Evolutionary conservation across 2,797 vertebrate species (phyloP).

Genomic region (Ctenopoma kingsleyae): DNA sequence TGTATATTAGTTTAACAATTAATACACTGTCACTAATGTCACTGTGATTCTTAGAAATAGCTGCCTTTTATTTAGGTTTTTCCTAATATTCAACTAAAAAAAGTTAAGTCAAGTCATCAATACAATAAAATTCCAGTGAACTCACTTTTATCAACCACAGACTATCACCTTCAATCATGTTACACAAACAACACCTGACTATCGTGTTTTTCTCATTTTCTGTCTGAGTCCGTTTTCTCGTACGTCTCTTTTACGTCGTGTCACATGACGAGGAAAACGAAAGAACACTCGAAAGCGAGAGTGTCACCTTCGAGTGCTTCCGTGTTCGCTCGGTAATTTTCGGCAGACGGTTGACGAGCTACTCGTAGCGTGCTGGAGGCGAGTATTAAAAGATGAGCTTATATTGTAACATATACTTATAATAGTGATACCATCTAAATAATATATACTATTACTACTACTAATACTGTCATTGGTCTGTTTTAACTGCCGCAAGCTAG

Average conservation of each 20-base stretch:
- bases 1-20: too few species aligned
- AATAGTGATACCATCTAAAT: not conserved
- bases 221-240: fast-evolving
- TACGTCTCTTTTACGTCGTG: not conserved
- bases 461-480: fast-evolving
- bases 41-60: too few species aligned
- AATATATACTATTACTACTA: too few species aligned
- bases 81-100: not conserved
- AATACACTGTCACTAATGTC: too few species aligned
- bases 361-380: fast-evolving
- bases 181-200: not conserved
- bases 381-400: fast-evolving
- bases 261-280: slow-evolving; percentile 61
- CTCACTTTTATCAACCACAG: not conserved
- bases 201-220: not conserved
- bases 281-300: slow-evolving; percentile 1
- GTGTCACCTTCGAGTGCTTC: fast-evolving
- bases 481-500: not conserved
- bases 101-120: not conserved
- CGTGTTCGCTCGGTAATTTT: slow-evolving; percentile 12
- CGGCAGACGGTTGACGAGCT: fast-evolving
- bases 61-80: too few species aligned
- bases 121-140: not conserved
- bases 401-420: not conserved
- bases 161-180: not conserved